Conservation (phyloP, 2,797 vertebrate species). For the Microhierax caerulescens region DNA sequence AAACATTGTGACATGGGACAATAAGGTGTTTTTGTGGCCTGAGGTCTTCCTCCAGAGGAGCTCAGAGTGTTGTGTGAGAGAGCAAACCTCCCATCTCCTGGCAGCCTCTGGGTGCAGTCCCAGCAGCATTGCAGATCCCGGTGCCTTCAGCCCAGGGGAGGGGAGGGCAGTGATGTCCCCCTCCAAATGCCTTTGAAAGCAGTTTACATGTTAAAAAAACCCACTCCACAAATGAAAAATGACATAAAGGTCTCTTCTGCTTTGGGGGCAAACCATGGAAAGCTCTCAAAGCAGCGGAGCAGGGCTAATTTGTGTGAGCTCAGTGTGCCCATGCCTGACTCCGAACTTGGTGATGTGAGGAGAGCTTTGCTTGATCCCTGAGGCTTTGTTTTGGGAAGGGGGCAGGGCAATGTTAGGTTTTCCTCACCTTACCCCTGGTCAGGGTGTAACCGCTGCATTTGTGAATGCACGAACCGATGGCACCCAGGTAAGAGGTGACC, state of each 20-base stretch:
- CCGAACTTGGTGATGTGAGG: not conserved
- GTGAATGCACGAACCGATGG: not conserved
- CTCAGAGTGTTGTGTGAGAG: not conserved
- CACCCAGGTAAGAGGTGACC: not conserved
- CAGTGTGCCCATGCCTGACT: not conserved
- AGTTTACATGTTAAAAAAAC: rapidly evolving
- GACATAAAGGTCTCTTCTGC: not conserved
- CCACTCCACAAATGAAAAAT: not conserved
- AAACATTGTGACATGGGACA: rapidly evolving
- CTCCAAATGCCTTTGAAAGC: not conserved
- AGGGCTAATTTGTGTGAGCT: not conserved
- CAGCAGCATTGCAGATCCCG: rapidly evolving
- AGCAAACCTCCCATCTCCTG: not conserved
- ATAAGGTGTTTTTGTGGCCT: not conserved
- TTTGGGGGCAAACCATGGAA: not conserved
- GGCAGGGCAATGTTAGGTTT: not conserved
- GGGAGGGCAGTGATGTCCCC: rapidly evolving
- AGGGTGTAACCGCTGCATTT: not conserved
- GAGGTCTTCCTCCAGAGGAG: rapidly evolving
- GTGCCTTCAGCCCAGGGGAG: not conserved
- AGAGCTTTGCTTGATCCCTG: not conserved
- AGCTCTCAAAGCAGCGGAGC: not conserved
- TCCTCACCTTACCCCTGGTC: not conserved
- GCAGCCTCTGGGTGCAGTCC: not conserved
- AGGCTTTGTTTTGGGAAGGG: not conserved